These are phyloP conservation scores for Platypus cylindrus DNA, from an alignment of 2,888 invertebrate genomes.

Conservation along the genomic window DNA sequence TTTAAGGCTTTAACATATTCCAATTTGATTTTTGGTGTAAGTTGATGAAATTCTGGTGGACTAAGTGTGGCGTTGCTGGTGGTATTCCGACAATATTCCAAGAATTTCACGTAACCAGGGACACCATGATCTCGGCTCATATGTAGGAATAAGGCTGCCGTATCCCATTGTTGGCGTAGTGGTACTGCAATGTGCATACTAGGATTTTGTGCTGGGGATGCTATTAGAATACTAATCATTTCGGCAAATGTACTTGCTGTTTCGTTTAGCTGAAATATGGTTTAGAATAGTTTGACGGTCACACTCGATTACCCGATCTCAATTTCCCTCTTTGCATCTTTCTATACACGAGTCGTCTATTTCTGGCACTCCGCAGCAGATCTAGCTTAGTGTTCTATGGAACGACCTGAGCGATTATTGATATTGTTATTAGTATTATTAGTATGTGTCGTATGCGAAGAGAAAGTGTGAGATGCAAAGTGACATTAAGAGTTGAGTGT, in stretches of 20 bases:
- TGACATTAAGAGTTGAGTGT: too few relatives aligned
- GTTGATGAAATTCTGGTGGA: slow-evolving; percentile 35
- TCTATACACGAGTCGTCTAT: too few relatives aligned
- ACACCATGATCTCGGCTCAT: slow-evolving; percentile 70
- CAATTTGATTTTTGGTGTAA: slow-evolving; percentile 43
- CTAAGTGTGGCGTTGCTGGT: slow-evolving; percentile 28
- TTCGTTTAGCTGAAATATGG: slow-evolving; percentile 42
- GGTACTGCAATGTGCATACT: slow-evolving; percentile 40
- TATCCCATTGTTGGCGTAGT: slow-evolving; percentile 33
- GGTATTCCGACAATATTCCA: slow-evolving; percentile 49
- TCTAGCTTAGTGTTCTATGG: too few relatives aligned
- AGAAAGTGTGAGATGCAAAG: too few relatives aligned
- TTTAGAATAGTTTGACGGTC: too few relatives aligned
- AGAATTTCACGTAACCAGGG: slow-evolving; percentile 55
- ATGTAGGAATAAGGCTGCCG: slow-evolving; percentile 44
- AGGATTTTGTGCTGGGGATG: slow-evolving; percentile 49
- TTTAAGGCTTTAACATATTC: slow-evolving; percentile 50
- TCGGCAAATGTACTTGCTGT: slow-evolving; percentile 37
- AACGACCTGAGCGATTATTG: too few relatives aligned
- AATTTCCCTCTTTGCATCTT: too few relatives aligned
- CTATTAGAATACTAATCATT: slow-evolving; percentile 48
- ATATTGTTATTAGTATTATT: too few relatives aligned
- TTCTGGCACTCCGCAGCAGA: too few relatives aligned
- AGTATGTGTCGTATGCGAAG: too few relatives aligned
- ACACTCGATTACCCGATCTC: too few relatives aligned